phyloP scores from a whole-genome alignment of 2,113 vertebrate species.

The Marmota monax region DNA sequence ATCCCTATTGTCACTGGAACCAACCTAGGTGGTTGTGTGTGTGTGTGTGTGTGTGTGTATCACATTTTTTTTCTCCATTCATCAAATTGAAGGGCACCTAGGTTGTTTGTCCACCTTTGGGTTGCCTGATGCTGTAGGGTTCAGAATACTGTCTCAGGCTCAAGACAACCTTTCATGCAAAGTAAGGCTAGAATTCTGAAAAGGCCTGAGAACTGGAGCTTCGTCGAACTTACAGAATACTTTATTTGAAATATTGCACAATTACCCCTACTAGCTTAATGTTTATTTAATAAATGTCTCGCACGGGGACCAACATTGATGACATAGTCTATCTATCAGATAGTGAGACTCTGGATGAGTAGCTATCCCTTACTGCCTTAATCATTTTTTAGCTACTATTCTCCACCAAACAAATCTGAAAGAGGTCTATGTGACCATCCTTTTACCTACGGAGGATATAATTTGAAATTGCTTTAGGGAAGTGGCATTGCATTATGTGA shows the following conservation, averaged over 20 bases:
- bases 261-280: background rate
- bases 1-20: background rate
- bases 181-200: background rate
- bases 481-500: background rate
- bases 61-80: too few species aligned
- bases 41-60: too few species aligned
- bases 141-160: background rate
- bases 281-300: background rate
- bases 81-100: too few species aligned
- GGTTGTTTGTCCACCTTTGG: background rate
- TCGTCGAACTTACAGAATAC: background rate
- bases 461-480: constrained; percentile 23
- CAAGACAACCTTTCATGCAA: background rate
- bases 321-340: background rate
- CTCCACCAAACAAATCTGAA: background rate
- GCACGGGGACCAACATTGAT: background rate
- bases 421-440: background rate
- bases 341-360: background rate
- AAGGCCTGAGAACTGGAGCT: background rate
- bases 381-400: background rate
- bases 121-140: background rate
- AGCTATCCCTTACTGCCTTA: background rate
- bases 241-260: background rate
- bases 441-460: background rate
- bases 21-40: too few species aligned